Conservation (phyloP, 1,140 invertebrate species). For the Episyrphus balteatus region DNA sequence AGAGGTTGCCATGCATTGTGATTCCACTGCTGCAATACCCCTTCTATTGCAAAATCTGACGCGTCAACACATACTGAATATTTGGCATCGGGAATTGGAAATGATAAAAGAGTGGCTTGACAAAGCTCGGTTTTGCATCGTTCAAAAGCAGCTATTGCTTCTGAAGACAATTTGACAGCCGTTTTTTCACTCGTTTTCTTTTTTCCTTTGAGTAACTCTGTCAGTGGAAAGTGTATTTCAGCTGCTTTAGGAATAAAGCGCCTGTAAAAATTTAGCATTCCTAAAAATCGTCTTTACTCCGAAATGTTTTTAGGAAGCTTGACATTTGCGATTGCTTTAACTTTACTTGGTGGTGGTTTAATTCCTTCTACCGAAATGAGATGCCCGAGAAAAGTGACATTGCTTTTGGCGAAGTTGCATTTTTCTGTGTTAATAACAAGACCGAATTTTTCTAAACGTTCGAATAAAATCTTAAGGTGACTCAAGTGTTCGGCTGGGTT, state of each 20-base stretch:
- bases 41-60: conserved; percentile 14
- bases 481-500: conserved; percentile 15
- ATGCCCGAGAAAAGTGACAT: conserved; percentile 19
- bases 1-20: conserved; percentile 2
- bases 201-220: conserved; percentile 10
- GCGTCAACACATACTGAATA: conserved; percentile 15
- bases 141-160: conserved; percentile 11
- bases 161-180: conserved; percentile 4
- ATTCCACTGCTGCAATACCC: conserved; percentile 14
- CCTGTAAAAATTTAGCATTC: conserved; percentile 35
- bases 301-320: too few relatives aligned
- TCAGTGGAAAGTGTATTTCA: conserved; percentile 12
- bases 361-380: conserved; percentile 13
- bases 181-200: conserved; percentile 15
- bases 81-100: conserved; percentile 6
- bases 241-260: conserved; percentile 19
- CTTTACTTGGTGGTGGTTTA: background rate
- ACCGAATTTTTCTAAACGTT: conserved; percentile 13
- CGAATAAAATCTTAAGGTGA: conserved; percentile 16
- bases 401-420: conserved; percentile 14
- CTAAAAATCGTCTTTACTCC: conserved; percentile 31
- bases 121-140: conserved; percentile 18
- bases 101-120: conserved; percentile 9
- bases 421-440: conserved; percentile 19
- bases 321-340: too few relatives aligned